Evolutionary conservation across 53 echinoderm and acorn worm species (phyloP), one percentile per base, ranked within the genome.

Genomic region (Temnopleurus reevesii): DNA sequence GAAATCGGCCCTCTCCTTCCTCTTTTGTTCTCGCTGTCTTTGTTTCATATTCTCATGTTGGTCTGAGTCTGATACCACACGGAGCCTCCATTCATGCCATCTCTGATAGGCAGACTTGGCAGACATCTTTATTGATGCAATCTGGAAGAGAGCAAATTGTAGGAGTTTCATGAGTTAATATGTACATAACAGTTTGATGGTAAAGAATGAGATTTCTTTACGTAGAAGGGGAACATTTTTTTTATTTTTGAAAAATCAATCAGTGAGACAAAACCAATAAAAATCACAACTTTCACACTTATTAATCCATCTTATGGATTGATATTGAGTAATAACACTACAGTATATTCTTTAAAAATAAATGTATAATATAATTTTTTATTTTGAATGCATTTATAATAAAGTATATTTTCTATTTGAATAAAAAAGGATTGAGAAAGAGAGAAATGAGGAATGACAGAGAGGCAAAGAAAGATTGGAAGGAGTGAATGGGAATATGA

Each of bases 11-110:
- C 88, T 44, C 24, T 87, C 88, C 35, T 66, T 87, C 30, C 88
- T 65, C 88, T 87, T 87, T 21, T 87, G 88, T 23, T 47, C 88
- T 9, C 88, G 88, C 71, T 87, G 88, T 65, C 71, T 87, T 51
- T 87, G 71, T 23, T 87, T 87, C 31, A 87, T 31, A 51, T 30
- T 53, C 53, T 87, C 88, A 65, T 87, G 53, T 24, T 87, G 88
- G 86, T 85, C 58, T 5, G 71, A 36, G 88, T 87, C 53, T 4
- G 51, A 44, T 8, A 87, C 71, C 35, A 87, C 71, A 18, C 88
- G 46, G n/a, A 53, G 34, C 38, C 66, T 45, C 88, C 88, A 87
- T 51, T 87, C 88, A 31, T 66, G 88, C 88, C 88, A 87, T 23
- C 88, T 15, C 47, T 87, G 66, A 21, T 49, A 33, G 18, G 66